A percentile compares a stretch with the other conserved stretches of the same genome.
Evolutionary conservation across 2,113 vertebrate species (phyloP).

Genomic region (Penelope pileata): DNA sequence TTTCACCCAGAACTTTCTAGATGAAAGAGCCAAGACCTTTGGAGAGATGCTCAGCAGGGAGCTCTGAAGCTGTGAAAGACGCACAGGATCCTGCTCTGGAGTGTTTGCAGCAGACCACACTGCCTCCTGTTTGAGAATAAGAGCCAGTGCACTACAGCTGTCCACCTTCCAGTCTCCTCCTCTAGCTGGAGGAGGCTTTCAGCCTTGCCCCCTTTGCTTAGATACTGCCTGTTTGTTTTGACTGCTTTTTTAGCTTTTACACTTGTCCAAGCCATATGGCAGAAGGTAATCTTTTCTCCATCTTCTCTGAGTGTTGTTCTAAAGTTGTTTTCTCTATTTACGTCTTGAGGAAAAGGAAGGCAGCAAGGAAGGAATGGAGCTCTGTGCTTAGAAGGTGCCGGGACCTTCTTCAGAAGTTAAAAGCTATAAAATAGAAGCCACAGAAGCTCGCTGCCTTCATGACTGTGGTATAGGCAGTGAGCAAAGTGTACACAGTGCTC

Average conservation of each 20-base stretch:
- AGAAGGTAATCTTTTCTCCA: not conserved
- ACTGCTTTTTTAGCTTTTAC: not conserved
- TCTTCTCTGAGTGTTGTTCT: not conserved
- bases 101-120: conserved; percentile 13
- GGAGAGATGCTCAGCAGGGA: not conserved
- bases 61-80: not conserved
- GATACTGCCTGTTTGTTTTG: not conserved
- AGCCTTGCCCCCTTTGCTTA: not conserved
- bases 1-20: not conserved
- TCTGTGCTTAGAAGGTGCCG: not conserved
- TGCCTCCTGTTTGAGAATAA: conserved; percentile 58
- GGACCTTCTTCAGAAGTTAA: not conserved
- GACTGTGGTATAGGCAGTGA: not conserved
- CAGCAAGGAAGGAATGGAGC: not conserved
- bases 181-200: not conserved
- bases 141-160: not conserved
- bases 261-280: not conserved
- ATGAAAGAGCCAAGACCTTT: not conserved
- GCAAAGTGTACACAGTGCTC: not conserved
- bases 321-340: not conserved
- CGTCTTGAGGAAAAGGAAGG: not conserved
- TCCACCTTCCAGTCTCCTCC: not conserved
- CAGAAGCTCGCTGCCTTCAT: not conserved
- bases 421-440: not conserved
- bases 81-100: not conserved